Evolutionary conservation across 1,140 invertebrate species (phyloP).

Genomic region (Chironomus tepperi): DNA sequence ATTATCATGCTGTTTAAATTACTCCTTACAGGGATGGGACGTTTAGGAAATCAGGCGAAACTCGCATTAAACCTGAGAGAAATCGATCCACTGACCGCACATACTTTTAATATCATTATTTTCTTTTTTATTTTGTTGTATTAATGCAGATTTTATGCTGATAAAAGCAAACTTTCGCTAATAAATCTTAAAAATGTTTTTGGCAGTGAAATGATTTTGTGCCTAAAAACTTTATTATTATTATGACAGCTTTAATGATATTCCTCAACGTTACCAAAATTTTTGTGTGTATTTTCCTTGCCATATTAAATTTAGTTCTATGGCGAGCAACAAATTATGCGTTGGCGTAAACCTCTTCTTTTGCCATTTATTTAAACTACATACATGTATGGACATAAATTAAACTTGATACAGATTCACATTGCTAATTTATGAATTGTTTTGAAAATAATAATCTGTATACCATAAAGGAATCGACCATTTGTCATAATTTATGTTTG

Average conservation of each 20-base stretch:
- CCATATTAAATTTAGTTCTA: not conserved
- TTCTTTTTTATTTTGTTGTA: not conserved
- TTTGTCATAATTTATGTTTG: no score
- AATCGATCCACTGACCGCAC: conserved; percentile 13
- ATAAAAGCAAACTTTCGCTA: not conserved
- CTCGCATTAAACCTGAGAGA: not conserved
- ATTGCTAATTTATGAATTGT: no score
- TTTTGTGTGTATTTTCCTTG: not conserved
- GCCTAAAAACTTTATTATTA: not conserved
- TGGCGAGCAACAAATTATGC: not conserved
- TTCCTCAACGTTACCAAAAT: not conserved
- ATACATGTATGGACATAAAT: no score
- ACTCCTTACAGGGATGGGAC: conserved; percentile 2
- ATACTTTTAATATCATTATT: not conserved
- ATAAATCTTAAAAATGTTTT: not conserved
- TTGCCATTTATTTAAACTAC: no score
- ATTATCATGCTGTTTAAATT: not conserved
- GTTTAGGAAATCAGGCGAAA: conserved; percentile 5
- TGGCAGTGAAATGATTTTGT: not conserved
- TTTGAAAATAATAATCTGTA: no score
- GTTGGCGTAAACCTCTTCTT: not conserved
- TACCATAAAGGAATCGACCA: no score
- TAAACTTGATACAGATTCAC: no score
- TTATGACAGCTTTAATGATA: not conserved
- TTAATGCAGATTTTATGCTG: not conserved